Evolutionary conservation across 1,140 invertebrate species (phyloP), one percentile per base, ranked within the genome.

Genomic region (Bacillus rossius): DNA sequence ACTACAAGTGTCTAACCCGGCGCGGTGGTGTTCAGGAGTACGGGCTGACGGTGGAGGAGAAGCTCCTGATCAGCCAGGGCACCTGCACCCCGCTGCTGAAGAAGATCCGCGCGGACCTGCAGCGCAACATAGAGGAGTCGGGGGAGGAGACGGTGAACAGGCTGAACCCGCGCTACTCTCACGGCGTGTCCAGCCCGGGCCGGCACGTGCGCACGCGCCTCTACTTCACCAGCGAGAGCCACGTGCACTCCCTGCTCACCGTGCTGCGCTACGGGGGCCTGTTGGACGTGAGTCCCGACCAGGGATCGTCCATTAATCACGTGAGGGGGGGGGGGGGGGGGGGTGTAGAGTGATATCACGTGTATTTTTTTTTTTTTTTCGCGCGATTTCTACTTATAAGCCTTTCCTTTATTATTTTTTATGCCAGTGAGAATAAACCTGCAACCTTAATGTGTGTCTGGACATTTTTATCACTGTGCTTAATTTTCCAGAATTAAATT

Each of bases 151-250:
- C 85, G 58, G 92, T 96, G 16, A 99, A 98, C 70, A 80, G 96
- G 64, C 77, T 99, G 4, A 97, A 99, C 81, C 96, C 97, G 29
- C 86, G 89, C 65, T 98, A 98, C 78, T 98, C 96, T 7, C 94
- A 98, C 77, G 96, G 96, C 47, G 96, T 99, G 47, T 94, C 94
- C 45, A 96, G 95, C 73, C 97, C 97, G 47, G 94, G 96, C 48
- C 80, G 98, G 48, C 97, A 99, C 79, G 98, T 99, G 3, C 79
- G 96, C 26, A 98, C 96, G 1, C 82, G 98, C 13, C 78, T 99
- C 3, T 99, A 99, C 75, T 99, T 99, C 72, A 99, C 98, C 3
- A 98, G 94, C 73, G 98, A 99, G 79, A 97, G 94, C 73, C 98
- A 99, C 77, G 94, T 99, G 57, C 98, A 99, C 77, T 99, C 96